Percentiles rank a stretch among this genome's conserved stretches.
phyloP scores from a whole-genome alignment of 2,888 invertebrate genomes.

The Lysandra bellargus region DNA sequence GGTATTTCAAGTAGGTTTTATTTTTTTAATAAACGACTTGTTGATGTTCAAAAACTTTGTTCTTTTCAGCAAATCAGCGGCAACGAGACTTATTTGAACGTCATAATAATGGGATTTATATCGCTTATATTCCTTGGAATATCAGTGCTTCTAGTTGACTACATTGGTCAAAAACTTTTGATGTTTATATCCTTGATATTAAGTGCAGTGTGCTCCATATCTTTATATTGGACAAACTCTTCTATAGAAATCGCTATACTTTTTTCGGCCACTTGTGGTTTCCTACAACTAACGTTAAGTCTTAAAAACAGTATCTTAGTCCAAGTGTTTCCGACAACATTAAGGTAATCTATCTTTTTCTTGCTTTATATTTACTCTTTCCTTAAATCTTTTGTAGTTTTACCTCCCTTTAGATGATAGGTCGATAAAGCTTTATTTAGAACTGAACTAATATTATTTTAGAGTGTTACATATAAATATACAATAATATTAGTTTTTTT shows the following conservation, averaged over 20 bases:
- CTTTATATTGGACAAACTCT: background rate
- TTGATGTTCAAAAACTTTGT: background rate
- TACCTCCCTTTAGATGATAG: background rate
- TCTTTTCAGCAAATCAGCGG: background rate
- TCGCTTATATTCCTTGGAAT: background rate
- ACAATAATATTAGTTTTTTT: too few species aligned
- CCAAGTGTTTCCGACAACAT: conserved; percentile 12
- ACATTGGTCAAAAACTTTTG: background rate
- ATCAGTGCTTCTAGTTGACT: background rate
- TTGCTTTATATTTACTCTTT: background rate
- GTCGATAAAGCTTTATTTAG: background rate
- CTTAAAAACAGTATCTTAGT: conserved; percentile 13
- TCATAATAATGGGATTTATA: background rate
- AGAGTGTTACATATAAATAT: background rate
- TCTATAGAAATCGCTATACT: background rate
- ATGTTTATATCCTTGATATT: conserved; percentile 9
- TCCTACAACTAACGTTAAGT: conserved; percentile 2
- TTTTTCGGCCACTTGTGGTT: background rate
- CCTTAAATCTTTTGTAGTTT: conserved; percentile 5
- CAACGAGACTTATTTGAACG: background rate
- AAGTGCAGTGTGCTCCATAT: background rate
- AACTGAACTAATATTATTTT: background rate
- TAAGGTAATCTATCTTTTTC: conserved; percentile 13
- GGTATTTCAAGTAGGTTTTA: too few species aligned
- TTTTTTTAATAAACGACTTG: background rate